Conservation (phyloP, 2,888 invertebrate genomes). For the Magallana nippona region DNA sequence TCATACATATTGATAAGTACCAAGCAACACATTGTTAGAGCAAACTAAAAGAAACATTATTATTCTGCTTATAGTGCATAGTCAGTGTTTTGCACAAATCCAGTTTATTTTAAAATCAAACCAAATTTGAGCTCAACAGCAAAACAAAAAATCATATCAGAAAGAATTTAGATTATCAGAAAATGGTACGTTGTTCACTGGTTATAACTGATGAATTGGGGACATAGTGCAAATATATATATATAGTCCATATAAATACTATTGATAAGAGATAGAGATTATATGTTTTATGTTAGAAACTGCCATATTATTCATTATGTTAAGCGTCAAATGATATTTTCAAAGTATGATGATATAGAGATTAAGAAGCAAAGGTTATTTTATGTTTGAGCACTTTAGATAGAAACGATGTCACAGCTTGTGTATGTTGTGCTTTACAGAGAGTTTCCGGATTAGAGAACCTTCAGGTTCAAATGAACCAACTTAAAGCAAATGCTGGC, state of each 20-base stretch:
- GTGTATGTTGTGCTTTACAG: slow-evolving; percentile 60
- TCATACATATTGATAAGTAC: background rate
- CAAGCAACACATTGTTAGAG: background rate
- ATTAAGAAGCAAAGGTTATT: background rate
- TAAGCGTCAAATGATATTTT: too few species aligned
- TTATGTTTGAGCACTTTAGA: slow-evolving; percentile 19
- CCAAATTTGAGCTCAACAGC: background rate
- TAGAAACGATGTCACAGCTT: slow-evolving; percentile 18
- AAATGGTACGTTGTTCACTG: too few species aligned
- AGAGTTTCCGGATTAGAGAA: slow-evolving; percentile 69
- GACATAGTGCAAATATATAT: too few species aligned
- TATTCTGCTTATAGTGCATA: slow-evolving; percentile 7
- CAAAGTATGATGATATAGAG: background rate
- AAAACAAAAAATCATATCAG: background rate
- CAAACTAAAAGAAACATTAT: slow-evolving; percentile 8
- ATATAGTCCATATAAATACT: too few species aligned
- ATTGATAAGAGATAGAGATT: too few species aligned
- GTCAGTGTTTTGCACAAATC: background rate
- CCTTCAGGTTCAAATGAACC: slow-evolving; percentile 68
- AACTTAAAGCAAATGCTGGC: slow-evolving; percentile 62
- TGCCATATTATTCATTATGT: too few species aligned
- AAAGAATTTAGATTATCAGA: too few species aligned
- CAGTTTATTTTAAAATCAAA: background rate
- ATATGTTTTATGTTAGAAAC: too few species aligned
- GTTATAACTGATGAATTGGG: too few species aligned